Conservation (phyloP, 2,888 invertebrate species). For the Petrophora chlorosata region DNA sequence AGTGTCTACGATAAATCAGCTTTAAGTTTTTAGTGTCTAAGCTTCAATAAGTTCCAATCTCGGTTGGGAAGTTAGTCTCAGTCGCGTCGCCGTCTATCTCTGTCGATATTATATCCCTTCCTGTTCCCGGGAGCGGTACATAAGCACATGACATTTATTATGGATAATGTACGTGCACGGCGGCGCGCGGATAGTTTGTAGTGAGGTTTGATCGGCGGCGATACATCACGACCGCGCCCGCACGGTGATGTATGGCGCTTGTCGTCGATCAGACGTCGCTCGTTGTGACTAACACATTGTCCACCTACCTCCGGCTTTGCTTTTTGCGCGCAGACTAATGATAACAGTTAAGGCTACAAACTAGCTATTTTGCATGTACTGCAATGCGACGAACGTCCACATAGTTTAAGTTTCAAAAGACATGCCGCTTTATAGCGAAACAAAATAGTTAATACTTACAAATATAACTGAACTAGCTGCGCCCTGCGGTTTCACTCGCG, state of each 20-base stretch:
- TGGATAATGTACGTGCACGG: slow-evolving; percentile 45
- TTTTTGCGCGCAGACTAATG: slow-evolving; percentile 46
- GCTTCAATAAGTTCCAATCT: slow-evolving; percentile 32
- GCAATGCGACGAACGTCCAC: slow-evolving; percentile 22
- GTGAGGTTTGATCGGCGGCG: slow-evolving; percentile 58
- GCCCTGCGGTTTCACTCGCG: no score
- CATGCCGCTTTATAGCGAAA: no score
- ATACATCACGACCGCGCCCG: slow-evolving; percentile 62
- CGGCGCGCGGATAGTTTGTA: slow-evolving; percentile 53
- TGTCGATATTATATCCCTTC: slow-evolving; percentile 39
- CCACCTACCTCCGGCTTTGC: slow-evolving; percentile 35
- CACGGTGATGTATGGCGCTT: slow-evolving; percentile 64
- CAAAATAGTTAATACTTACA: no score
- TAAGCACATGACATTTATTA: slow-evolving; percentile 40
- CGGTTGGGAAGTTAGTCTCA: slow-evolving; percentile 33
- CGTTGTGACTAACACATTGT: slow-evolving; percentile 47
- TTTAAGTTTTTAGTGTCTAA: slow-evolving; percentile 27
- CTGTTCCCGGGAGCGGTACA: slow-evolving; percentile 38
- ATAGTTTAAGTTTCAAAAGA: background rate
- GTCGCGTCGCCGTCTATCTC: slow-evolving; percentile 35
- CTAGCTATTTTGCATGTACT: slow-evolving; percentile 21
- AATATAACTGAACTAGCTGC: no score
- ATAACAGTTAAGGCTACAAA: slow-evolving; percentile 27
- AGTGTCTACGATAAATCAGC: slow-evolving; percentile 21
- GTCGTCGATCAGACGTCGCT: slow-evolving; percentile 57